Percentiles rank a stretch among this genome's conserved stretches.
phyloP scores from a whole-genome alignment of 2,797 vertebrate genomes.

The Labroides dimidiatus region DNA sequence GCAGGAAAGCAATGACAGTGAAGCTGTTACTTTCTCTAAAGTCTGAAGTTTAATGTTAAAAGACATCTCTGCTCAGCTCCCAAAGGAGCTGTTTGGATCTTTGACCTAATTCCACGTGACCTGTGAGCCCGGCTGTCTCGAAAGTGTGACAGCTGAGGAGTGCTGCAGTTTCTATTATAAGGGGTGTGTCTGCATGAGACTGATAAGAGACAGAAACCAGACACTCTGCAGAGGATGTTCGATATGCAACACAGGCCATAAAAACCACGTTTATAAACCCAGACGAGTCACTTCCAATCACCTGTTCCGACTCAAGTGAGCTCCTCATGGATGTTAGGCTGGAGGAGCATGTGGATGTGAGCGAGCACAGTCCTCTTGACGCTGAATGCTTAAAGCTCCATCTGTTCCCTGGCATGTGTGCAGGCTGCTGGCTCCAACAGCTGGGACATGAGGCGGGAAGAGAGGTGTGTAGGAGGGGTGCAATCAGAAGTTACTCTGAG shows the following conservation, averaged over 20 bases:
- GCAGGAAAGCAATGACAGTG: no score
- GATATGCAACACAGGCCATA: slow-evolving; percentile 34
- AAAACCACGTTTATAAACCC: slow-evolving; percentile 7
- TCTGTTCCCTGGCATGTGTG: slow-evolving; percentile 56
- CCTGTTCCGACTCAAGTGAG: background rate
- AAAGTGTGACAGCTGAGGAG: slow-evolving; percentile 44
- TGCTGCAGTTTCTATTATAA: slow-evolving; percentile 64
- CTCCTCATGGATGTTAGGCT: background rate
- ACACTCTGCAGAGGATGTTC: slow-evolving; percentile 38
- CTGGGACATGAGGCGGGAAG: slow-evolving; percentile 19
- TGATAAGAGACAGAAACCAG: slow-evolving; percentile 69
- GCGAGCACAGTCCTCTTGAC: slow-evolving; percentile 8
- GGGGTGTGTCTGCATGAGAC: slow-evolving; percentile 57
- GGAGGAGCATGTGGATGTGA: background rate
- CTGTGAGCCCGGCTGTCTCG: slow-evolving; percentile 16
- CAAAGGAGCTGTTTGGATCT: slow-evolving; percentile 12
- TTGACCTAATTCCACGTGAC: slow-evolving; percentile 52
- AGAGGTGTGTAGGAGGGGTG: background rate
- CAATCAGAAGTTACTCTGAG: background rate
- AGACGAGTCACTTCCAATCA: background rate
- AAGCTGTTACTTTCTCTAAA: no score
- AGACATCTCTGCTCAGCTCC: slow-evolving; percentile 5
- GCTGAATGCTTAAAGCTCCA: slow-evolving; percentile 28
- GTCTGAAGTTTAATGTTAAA: background rate
- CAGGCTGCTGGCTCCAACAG: slow-evolving; percentile 31